These are phyloP conservation scores for Denticeps clupeoides DNA, from an alignment of 2,797 vertebrate genomes.

Conservation along the genomic window DNA sequence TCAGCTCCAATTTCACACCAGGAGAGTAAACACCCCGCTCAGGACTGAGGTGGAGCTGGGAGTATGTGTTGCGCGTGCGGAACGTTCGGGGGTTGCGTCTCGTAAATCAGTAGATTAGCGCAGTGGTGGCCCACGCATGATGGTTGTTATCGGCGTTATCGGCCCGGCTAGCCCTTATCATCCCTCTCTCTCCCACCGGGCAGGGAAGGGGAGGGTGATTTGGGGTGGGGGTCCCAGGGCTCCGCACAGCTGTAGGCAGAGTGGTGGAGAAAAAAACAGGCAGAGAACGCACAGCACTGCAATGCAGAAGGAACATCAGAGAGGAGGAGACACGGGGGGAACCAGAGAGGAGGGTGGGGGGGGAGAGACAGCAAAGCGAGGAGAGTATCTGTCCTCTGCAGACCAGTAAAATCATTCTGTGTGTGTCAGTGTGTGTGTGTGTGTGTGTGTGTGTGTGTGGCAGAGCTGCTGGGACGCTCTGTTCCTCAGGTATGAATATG, in stretches of 20 bases:
- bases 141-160: too few relatives aligned
- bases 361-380: slow-evolving; percentile 19
- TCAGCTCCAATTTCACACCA: not conserved
- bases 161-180: too few relatives aligned
- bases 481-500: slow-evolving; percentile 44
- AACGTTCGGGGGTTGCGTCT: too few relatives aligned
- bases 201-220: not conserved
- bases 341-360: not conserved
- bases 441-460: not conserved
- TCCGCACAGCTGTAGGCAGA: not conserved
- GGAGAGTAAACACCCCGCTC: not conserved
- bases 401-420: too few relatives aligned
- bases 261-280: slow-evolving; percentile 3
- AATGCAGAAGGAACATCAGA: slow-evolving; percentile 38
- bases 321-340: not conserved
- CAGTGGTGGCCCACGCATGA: too few relatives aligned
- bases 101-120: too few relatives aligned
- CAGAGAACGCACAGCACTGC: slow-evolving; percentile 22
- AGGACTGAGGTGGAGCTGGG: too few relatives aligned
- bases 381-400: slow-evolving; percentile 33
- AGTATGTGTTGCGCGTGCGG: too few relatives aligned
- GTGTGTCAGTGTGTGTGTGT: not conserved
- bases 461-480: slow-evolving; percentile 34
- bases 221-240: not conserved
- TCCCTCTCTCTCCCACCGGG: too few relatives aligned